Evolutionary conservation across 1,140 invertebrate genomes (phyloP).

Genomic region (Drosophila ficusphila): DNA sequence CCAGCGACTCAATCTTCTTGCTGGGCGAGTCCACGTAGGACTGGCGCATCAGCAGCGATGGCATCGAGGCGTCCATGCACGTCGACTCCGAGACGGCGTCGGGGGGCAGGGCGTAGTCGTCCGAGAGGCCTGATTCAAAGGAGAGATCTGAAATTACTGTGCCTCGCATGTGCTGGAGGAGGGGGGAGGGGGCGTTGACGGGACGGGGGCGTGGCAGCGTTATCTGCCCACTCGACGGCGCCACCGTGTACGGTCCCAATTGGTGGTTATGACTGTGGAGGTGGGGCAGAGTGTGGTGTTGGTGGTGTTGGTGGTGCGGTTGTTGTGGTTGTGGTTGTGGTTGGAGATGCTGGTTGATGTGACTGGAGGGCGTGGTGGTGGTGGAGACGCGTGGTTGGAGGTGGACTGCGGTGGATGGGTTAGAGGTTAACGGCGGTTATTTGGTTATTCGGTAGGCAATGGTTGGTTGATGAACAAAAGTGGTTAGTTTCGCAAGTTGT

Average conservation of each 20-base stretch:
- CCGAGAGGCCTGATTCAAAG: conserved; percentile 95
- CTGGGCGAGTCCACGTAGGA: conserved; percentile 89
- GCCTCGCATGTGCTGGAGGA: conserved; percentile 73
- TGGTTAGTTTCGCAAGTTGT: conserved; percentile 45
- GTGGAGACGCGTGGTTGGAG: conserved; percentile 35
- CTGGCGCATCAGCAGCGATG: conserved; percentile 88
- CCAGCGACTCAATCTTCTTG: conserved; percentile 90
- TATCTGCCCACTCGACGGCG: conserved; percentile 37
- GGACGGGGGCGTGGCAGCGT: conserved; percentile 64
- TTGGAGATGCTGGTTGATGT: conserved; percentile 44
- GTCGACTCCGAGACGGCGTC: conserved; percentile 93
- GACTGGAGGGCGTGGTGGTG: conserved; percentile 33
- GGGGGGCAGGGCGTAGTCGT: conserved; percentile 98
- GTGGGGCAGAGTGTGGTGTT: conserved; percentile 40
- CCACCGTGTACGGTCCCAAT: conserved; percentile 18
- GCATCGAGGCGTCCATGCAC: conserved; percentile 89
- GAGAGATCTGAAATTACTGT: conserved; percentile 91
- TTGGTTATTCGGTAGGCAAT: conserved; percentile 30
- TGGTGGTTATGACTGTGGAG: conserved; percentile 15
- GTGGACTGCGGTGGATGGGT: conserved; percentile 35
- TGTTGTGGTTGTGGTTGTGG: conserved; percentile 13
- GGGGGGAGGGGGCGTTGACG: conserved; percentile 38
- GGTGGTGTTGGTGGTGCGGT: conserved; percentile 28
- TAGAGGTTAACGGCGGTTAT: conserved; percentile 54
- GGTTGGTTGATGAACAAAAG: conserved; percentile 40